Conservation (phyloP, 2,888 invertebrate genomes). For the Dione vanillae region DNA sequence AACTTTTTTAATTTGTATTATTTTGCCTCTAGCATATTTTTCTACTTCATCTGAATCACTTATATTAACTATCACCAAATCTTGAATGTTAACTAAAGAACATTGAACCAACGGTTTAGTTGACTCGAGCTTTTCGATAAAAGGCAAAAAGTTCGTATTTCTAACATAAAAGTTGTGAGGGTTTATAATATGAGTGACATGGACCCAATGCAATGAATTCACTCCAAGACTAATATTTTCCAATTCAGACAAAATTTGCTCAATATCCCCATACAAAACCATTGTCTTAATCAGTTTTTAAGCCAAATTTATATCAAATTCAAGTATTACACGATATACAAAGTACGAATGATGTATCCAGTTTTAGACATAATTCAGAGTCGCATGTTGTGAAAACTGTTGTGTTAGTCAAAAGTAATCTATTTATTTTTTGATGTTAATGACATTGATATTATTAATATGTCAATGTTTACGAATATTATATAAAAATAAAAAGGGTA, state of each 20-base stretch:
- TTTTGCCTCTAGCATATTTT: conserved; percentile 40
- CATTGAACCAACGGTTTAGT: conserved; percentile 15
- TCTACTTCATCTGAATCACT: neutral
- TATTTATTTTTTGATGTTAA: no score
- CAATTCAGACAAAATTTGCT: neutral
- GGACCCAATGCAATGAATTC: conserved; percentile 42
- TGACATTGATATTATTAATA: no score
- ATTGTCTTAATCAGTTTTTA: neutral
- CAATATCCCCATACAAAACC: neutral
- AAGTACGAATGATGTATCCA: no score
- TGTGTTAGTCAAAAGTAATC: no score
- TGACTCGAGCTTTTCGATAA: conserved; percentile 30
- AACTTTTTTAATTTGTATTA: conserved; percentile 38
- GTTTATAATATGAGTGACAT: conserved; percentile 44
- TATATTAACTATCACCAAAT: conserved; percentile 13
- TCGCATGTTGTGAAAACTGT: no score
- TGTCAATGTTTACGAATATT: no score
- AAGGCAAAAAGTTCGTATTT: conserved; percentile 35
- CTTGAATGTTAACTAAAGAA: neutral
- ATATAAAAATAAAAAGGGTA: no score
- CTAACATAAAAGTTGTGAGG: conserved; percentile 49
- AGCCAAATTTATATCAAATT: neutral
- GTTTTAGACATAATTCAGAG: no score
- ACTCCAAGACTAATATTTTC: conserved; percentile 6
- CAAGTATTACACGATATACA: neutral